Conservation (phyloP, 1,140 invertebrate species). For the Bombus sylvicola region DNA sequence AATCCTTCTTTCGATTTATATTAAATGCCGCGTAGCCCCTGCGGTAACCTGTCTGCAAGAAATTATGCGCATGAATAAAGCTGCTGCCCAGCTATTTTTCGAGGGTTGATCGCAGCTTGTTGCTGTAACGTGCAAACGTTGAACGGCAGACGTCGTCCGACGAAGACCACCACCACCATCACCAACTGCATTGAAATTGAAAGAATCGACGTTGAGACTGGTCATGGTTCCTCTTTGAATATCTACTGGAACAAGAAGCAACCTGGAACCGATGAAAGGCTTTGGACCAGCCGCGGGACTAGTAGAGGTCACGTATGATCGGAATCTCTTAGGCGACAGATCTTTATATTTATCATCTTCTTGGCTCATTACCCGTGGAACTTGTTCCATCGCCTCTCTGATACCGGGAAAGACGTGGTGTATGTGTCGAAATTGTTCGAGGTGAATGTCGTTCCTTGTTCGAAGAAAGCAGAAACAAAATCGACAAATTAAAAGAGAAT, state of each 20-base stretch:
- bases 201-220: constrained; percentile 79
- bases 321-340: constrained; percentile 60
- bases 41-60: constrained; percentile 62
- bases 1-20: constrained; percentile 64
- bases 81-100: constrained; percentile 21
- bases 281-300: constrained; percentile 54
- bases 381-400: constrained; percentile 13
- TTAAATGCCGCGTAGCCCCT: constrained; percentile 57
- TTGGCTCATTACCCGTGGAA: constrained; percentile 56
- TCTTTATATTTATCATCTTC: constrained; percentile 63
- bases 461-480: not conserved
- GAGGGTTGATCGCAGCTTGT: not conserved
- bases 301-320: constrained; percentile 70
- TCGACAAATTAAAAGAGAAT: not conserved
- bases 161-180: not conserved
- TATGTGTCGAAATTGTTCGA: not conserved
- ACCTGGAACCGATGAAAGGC: constrained; percentile 50
- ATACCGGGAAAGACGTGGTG: constrained; percentile 3
- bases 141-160: constrained; percentile 11
- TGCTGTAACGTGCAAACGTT: constrained; percentile 47
- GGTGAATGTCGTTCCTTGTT: not conserved
- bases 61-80: constrained; percentile 59
- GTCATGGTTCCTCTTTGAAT: constrained; percentile 75
- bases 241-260: constrained; percentile 32
- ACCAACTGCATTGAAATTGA: constrained; percentile 46